Conservation (phyloP, 2,797 vertebrate genomes). For the Cossypha niveicapilla region DNA sequence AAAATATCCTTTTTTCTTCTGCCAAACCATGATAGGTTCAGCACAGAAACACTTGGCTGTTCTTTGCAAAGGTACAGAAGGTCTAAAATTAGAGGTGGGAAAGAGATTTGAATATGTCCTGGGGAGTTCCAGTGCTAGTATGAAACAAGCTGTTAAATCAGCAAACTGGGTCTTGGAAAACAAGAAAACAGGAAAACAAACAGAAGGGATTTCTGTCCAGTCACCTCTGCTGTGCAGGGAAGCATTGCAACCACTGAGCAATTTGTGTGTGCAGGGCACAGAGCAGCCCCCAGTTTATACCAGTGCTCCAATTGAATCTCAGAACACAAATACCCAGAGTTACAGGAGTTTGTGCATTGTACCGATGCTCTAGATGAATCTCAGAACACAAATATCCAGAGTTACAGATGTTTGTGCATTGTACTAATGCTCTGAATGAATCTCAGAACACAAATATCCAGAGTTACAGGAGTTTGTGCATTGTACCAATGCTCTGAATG, state of each 20-base stretch:
- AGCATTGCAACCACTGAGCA: not conserved
- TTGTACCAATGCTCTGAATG: too few species aligned
- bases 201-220: not conserved
- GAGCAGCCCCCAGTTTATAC: not conserved
- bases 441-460: too few species aligned
- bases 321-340: too few species aligned
- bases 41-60: not conserved
- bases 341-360: too few species aligned
- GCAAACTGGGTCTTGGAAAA: not conserved
- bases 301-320: too few species aligned
- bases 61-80: not conserved
- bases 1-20: not conserved
- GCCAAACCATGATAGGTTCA: not conserved
- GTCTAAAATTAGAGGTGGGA: not conserved
- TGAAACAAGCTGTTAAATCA: not conserved
- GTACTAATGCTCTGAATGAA: too few species aligned
- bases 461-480: too few species aligned
- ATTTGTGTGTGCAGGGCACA: not conserved
- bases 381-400: too few species aligned
- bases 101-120: not conserved
- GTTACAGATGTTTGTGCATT: too few species aligned
- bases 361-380: rapidly evolving
- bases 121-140: not conserved
- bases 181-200: too few species aligned
- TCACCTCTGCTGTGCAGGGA: not conserved